Evolutionary conservation across 2,113 vertebrate species (phyloP), one percentile per base, ranked within the genome.

Genomic region (Tringa solitaria): DNA sequence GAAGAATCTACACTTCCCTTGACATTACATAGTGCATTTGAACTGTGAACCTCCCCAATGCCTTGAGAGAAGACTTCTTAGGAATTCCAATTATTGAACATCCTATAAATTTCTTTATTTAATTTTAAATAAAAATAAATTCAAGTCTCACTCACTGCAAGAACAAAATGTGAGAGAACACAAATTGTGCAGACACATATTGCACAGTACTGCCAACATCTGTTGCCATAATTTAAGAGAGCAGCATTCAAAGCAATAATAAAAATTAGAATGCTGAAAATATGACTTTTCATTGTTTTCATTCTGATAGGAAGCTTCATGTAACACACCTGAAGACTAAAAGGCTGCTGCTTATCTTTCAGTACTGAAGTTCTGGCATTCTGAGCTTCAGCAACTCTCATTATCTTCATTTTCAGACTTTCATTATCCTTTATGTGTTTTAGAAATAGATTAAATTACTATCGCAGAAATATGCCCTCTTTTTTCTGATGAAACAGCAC

Each of bases 151-250:
- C 24, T 82, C 48, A 79, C 70, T 70, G 63, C 32, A 91, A 90
- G 93, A 95, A 93, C 89, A 93, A 95, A 95, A 91, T 92, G 89
- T 95, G 87, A 92, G 60, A 72, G 84, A 87, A 91, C 84, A 89
- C 89, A 67, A 80, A 74, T 37, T 93, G 81, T 91, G 77, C 69
- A 84, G 91, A 89, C 77, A 95, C 83, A 92, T 84, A 89, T 8
- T 89, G 93, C 72, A 79, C 92, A 79, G 91, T n/a, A 63, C 80
- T 87, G 74, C 22, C 70, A 89, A 92, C 84, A 95, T 85, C 93
- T 95, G 96, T 73, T 93, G 86, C 80, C 53, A 20, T 91, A 82
- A 95, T 95, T 95, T 89, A 84, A 77, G 50, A 84, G 3, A 79
- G 18, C 41, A 87, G 5, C 61, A 87, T 69, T 94, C 8, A 3